Base-by-base conservation (phyloP, 2,888 invertebrate genomes). In the Heliconius hortense region DNA sequence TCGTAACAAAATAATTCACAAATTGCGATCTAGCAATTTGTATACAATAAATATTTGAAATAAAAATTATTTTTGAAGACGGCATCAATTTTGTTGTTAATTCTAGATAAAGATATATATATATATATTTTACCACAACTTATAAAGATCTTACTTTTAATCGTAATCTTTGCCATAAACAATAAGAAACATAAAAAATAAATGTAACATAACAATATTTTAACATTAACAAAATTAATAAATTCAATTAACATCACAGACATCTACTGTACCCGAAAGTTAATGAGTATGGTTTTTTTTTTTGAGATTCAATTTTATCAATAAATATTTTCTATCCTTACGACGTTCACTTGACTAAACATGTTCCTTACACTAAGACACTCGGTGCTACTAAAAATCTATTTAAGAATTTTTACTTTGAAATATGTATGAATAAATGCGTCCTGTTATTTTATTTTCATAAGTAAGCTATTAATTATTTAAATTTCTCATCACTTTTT, bases 181-280 rank as follows among this genome's bases (percentile, higher is more conserved):
- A 78, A 80, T 74, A 74, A 68, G 74, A 75, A 69, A 43, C 43
- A 62, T 67, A 74, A 66, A 78, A 78, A 79, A 73, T 75, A 79
- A 77, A 79, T 60, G 39, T 74, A 79, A 79, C 80, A 81, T 77
- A 77, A 76, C 71, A 79, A 64, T 74, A 71, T 59, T 76, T 73
- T 81, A 85, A 85, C 82, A 87, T 81, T 82, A 89, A 88, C 82
- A 85, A 88, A 85, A 88, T 80, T 83, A 86, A 89, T 76, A 84
- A 81, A 83, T 82, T 86, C 82, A 87, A 84, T 85, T 84, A 76
- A 89, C 89, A 92, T 93, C 92, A 93, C 93, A 93, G 92, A 91
- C 88, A 88, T 84, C 91, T 92, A 92, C 87, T 76, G 87, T 83
- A 86, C 82, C 84, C 89, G 89, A 86, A 83, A 80, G 79, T 83